Conservation (phyloP, 2,888 invertebrate species). For the Sarcophaga rosellei region DNA sequence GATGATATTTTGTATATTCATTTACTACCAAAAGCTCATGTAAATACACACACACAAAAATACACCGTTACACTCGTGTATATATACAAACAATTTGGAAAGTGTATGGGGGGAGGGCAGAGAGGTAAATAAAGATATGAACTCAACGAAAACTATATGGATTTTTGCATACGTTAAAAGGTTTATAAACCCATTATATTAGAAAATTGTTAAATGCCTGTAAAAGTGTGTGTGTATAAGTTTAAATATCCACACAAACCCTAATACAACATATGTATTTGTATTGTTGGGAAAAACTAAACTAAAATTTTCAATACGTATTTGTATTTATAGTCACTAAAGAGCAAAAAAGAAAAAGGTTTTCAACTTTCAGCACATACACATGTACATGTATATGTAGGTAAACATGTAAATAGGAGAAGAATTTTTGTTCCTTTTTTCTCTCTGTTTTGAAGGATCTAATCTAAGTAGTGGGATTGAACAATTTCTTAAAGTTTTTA, state of each 20-base stretch:
- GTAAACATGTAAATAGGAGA: not conserved
- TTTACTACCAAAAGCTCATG: not conserved
- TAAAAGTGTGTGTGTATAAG: not conserved
- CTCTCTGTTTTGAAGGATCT: no score
- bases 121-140: not conserved
- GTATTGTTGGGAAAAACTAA: constrained; percentile 1
- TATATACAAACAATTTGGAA: no score
- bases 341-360: constrained; percentile 19
- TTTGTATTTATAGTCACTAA: constrained; percentile 14
- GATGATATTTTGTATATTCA: constrained; percentile 13
- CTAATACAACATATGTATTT: not conserved
- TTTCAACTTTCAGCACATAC: constrained; percentile 28
- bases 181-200: constrained; percentile 48
- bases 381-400: not conserved
- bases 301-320: constrained; percentile 26
- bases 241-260: not conserved
- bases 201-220: not conserved
- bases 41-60: not conserved
- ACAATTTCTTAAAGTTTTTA: not conserved
- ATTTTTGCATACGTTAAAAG: constrained; percentile 57
- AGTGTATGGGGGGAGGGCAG: not conserved
- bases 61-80: no score
- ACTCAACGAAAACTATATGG: constrained; percentile 36
- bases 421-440: no score
- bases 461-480: not conserved